Base-by-base conservation (phyloP, 2,797 vertebrate genomes). In the Vespertilio murinus region DNA sequence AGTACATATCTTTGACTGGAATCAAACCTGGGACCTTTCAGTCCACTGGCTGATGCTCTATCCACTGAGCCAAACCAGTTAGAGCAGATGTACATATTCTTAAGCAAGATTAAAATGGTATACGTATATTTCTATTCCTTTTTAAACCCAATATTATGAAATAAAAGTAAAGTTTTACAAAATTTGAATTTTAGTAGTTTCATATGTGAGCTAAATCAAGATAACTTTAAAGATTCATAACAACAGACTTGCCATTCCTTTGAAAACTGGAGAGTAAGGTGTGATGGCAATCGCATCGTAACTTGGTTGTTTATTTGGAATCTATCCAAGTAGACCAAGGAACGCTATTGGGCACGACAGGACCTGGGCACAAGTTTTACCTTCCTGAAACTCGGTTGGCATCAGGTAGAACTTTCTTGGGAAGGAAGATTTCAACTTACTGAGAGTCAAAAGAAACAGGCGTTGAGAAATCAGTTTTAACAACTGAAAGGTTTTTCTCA, bases 381-480 rank as follows among this genome's bases (percentile, higher is more conserved):
- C 28, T 70, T 96, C 20, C 45, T 74, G 40, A 25, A 94, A 69
- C 38, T 69, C 20, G 64, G 7, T 16, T 80, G 52, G 11, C 54
- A 90, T 61, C 16, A 65, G 25, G 12, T 83, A 95, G 73, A 71
- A 9, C 74, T 79, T 56, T 47, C 52, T 59, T 70, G n/a, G 42
- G 17, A 67, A 18, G 79, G 42, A 89, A 47, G 9, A 92, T 67
- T 56, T 88, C 54, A 88, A 49, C 64, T 88, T 88, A 67, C n/a
- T 83, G 28, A 74, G 47, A 88, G 40, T 77, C 28, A 89, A 87
- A 93, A 88, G 13, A 54, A 93, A 56, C 6, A 83, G 69, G 18
- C 11, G 30, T 90, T 85, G 17, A 90, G 56, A 77, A 87, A n/a
- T 91, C n/a, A 83, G 8, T 94, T 96, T 94, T 75, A 86, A 74